Evolutionary conservation across 2,797 vertebrate species (phyloP).

Genomic region (Crax fasciolata): DNA sequence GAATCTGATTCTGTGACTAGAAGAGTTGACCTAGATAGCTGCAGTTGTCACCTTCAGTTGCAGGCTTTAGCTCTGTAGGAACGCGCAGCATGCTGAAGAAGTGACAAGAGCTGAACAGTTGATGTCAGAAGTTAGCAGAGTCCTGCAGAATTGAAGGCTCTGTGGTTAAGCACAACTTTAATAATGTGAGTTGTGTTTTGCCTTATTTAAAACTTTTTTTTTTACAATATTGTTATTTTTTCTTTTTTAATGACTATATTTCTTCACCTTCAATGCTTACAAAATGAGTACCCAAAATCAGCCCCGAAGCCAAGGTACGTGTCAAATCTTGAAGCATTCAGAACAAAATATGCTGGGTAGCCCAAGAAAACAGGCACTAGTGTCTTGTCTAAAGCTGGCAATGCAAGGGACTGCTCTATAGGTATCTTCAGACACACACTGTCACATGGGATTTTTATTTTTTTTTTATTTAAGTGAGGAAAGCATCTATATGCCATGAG

Average conservation of each 20-base stretch:
- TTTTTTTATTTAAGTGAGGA: background rate
- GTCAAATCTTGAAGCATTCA: background rate
- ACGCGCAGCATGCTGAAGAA: constrained; percentile 18
- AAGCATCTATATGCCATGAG: background rate
- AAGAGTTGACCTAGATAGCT: constrained; percentile 29
- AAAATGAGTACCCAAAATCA: background rate
- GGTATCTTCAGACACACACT: background rate
- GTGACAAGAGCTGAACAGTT: background rate
- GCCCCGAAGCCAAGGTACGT: background rate
- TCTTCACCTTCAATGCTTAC: background rate
- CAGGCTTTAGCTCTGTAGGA: background rate
- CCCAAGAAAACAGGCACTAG: background rate
- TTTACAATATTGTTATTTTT: background rate
- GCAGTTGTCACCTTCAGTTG: constrained; percentile 34
- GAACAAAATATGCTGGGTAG: background rate
- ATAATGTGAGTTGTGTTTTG: background rate
- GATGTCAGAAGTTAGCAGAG: background rate
- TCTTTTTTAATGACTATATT: background rate
- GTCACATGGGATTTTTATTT: background rate
- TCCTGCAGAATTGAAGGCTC: background rate
- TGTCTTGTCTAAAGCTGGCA: background rate
- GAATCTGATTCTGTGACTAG: background rate
- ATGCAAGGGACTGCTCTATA: background rate
- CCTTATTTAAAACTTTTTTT: background rate
- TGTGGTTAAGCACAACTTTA: background rate